These are phyloP conservation scores for Portevinia maculata DNA, from an alignment of 2,888 invertebrate species.

Conservation along the genomic window DNA sequence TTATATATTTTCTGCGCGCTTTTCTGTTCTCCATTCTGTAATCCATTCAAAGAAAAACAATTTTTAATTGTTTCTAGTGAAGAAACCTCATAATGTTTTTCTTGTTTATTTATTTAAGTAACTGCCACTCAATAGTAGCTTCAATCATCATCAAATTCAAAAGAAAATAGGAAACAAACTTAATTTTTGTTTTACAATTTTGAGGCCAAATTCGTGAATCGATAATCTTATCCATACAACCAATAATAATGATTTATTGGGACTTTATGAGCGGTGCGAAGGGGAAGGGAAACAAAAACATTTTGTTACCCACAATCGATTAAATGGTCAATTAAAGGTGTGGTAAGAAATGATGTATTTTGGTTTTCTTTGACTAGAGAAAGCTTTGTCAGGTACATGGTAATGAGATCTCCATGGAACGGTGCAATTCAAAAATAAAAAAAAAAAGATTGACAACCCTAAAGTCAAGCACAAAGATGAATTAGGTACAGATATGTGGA, in stretches of 20 bases:
- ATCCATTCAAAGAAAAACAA: constrained; percentile 32
- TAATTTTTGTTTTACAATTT: constrained; percentile 30
- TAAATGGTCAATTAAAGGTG: constrained; percentile 46
- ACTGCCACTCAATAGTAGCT: constrained; percentile 25
- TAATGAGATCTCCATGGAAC: constrained; percentile 44
- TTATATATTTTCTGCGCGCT: constrained; percentile 8
- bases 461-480: constrained; percentile 70
- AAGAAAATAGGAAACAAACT: constrained; percentile 4
- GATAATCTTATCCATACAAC: constrained; percentile 16
- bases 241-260: constrained; percentile 1
- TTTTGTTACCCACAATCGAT: constrained; percentile 38
- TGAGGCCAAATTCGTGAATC: constrained; percentile 56
- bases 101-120: constrained; percentile 17
- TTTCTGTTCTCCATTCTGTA: constrained; percentile 5
- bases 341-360: constrained; percentile 41
- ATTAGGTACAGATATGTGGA: constrained; percentile 62
- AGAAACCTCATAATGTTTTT: constrained; percentile 18
- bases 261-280: neutral
- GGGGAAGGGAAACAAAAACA: constrained; percentile 16
- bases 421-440: constrained; percentile 6
- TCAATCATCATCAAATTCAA: constrained; percentile 55
- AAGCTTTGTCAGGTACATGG: constrained; percentile 45
- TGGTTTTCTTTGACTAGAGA: constrained; percentile 42
- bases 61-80: constrained; percentile 51
- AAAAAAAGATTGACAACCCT: constrained; percentile 66